Evolutionary conservation across 2,797 vertebrate species (phyloP), one percentile per base, ranked within the genome.

Genomic region (Eutrigla gurnardus): DNA sequence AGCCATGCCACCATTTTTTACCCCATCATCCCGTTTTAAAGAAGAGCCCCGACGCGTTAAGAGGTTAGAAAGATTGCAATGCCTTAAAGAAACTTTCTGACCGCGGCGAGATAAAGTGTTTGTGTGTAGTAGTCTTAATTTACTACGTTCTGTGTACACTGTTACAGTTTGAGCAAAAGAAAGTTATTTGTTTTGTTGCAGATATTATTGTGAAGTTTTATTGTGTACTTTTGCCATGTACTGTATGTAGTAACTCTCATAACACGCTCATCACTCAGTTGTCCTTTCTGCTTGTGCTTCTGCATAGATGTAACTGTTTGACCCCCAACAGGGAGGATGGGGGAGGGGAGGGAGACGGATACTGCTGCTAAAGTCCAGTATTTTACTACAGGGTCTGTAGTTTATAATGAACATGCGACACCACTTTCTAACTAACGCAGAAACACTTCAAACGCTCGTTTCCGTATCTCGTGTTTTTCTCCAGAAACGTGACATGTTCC

Each of bases 71-170:
- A 42, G 37, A 80, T 47, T 67, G 33, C 65, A 80, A 80, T 52
- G 39, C 73, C 66, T 88, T 82, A 73, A 82, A 77, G 62, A 86
- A 87, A 57, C 61, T 18, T 81, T 65, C 67, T 66, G 43, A 80
- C 65, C 49, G 69, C 82, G 78, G 81, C 59, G 79, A 83, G 81
- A 71, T 18, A 73, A 72, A 70, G 62, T 68, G 40, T 75, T 66
- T 58, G 61, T 88, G 70, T 85, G 77, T 86, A 75, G 69, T 70
- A 77, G 86, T 89, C 83, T 91, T 91, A 86, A 84, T 81, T 73
- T 85, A 70, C 84, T 87, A 76, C 78, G 66, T 82, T 89, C 64
- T 86, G 70, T 81, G 50, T 77, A 71, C 78, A 73, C 82, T 88
- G 86, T 89, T 87, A 84, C 84, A 71, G 60, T 78, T 65, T 85